Conservation (phyloP, 53 echinoderm and acorn worm species). For the Arbacia lixula region DNA sequence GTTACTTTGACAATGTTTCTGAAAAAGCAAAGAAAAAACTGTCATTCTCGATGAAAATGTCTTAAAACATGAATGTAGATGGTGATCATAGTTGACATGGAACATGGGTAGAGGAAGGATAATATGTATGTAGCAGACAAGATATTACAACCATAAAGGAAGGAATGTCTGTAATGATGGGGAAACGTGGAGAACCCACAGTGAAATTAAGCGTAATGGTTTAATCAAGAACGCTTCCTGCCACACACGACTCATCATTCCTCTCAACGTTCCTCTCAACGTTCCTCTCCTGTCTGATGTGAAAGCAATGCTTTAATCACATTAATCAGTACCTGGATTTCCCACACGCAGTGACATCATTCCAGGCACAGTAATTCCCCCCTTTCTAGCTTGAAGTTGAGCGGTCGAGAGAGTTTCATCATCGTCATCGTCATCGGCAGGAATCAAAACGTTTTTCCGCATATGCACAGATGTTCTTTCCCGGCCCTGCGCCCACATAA, state of each 20-base stretch:
- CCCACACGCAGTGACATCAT: slow-evolving; percentile 21
- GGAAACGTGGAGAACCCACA: neutral
- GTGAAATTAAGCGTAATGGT: slow-evolving; percentile 26
- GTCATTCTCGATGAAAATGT: no score
- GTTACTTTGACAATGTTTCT: no score
- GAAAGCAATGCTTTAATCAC: slow-evolving; percentile 31
- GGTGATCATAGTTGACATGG: no score
- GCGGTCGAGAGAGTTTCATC: neutral
- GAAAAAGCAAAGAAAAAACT: no score
- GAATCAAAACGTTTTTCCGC: slow-evolving; percentile 43
- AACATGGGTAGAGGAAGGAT: slow-evolving; percentile 1
- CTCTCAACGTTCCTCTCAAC: no score
- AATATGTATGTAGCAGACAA: slow-evolving; percentile 16
- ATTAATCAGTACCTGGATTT: slow-evolving; percentile 37
- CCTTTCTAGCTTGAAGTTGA: no score
- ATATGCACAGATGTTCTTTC: slow-evolving; percentile 38
- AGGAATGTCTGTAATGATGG: neutral
- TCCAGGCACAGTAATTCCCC: neutral
- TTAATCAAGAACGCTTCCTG: slow-evolving; percentile 26
- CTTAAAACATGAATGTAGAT: no score
- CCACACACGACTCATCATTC: slow-evolving; percentile 29
- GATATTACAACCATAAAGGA: neutral
- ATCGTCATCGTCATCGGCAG: neutral
- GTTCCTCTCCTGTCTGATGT: neutral
- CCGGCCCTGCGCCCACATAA: slow-evolving; percentile 38